A percentile compares a stretch with the other conserved stretches of the same genome.
Conservation (phyloP, 2,113 vertebrate genomes). For the Cairina moschata region DNA sequence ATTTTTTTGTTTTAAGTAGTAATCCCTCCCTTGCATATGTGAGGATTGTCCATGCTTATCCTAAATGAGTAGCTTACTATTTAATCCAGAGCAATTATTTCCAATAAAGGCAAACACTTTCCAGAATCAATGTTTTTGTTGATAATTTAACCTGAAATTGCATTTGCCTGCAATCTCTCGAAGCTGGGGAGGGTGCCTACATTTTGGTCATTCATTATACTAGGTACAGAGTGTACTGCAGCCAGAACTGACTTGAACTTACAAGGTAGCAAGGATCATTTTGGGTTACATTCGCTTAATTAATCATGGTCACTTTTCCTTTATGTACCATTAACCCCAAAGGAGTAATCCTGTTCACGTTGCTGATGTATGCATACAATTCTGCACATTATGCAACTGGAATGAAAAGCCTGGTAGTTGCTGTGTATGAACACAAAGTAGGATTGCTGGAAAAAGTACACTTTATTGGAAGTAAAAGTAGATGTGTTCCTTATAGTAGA, state of each 20-base stretch:
- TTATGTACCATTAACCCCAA: not conserved
- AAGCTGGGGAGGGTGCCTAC: conserved; percentile 7
- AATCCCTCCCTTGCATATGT: not conserved
- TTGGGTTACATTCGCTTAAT: not conserved
- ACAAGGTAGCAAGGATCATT: not conserved
- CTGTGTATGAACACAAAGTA: not conserved
- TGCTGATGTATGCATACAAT: not conserved
- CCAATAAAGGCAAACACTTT: not conserved
- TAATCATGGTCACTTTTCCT: not conserved
- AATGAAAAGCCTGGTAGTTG: not conserved
- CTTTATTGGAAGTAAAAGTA: not conserved
- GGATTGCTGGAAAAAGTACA: not conserved
- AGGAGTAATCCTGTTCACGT: accelerated
- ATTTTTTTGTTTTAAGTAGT: not conserved
- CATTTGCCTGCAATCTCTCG: not conserved
- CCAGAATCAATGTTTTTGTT: not conserved
- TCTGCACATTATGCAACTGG: not conserved
- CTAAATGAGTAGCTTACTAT: conserved; percentile 15
- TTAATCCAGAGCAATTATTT: conserved; percentile 28
- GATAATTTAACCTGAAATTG: not conserved
- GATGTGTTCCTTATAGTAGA: not conserved
- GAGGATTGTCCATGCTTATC: not conserved
- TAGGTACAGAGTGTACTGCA: conserved; percentile 37
- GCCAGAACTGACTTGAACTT: conserved; percentile 54
- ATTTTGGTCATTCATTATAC: not conserved